Conservation (phyloP, 1,140 invertebrate genomes). For the Pseudomyrmex gracilis region DNA sequence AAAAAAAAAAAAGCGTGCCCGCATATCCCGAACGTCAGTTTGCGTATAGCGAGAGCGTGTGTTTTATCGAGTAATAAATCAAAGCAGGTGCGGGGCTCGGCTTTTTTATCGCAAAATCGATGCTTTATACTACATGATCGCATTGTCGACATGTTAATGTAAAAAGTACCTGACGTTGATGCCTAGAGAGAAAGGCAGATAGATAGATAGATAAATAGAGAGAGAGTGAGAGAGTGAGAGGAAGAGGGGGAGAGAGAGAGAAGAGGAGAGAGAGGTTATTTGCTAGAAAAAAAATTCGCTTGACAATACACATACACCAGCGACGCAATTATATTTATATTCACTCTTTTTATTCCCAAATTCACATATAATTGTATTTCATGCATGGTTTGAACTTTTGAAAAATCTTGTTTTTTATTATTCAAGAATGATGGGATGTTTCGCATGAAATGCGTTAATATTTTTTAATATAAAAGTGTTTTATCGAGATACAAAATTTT, state of each 20-base stretch:
- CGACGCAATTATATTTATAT: no score
- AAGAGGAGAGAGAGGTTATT: no score
- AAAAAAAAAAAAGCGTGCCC: slow-evolving; percentile 38
- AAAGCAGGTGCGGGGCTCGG: slow-evolving; percentile 31
- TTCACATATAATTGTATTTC: slow-evolving; percentile 19
- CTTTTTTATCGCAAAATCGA: slow-evolving; percentile 56
- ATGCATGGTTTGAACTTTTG: not conserved
- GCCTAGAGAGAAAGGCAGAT: no score
- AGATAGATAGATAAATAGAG: no score
- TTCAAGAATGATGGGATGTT: slow-evolving; percentile 1
- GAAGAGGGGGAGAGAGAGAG: no score
- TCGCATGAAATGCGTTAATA: slow-evolving; percentile 7
- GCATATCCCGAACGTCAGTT: slow-evolving; percentile 1
- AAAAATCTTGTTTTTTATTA: not conserved
- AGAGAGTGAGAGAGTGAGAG: no score
- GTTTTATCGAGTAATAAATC: slow-evolving; percentile 59
- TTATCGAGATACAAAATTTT: no score
- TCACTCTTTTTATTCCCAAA: not conserved
- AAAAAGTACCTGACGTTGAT: not conserved
- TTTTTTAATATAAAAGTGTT: slow-evolving; percentile 27
- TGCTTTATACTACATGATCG: slow-evolving; percentile 44
- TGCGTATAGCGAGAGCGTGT: slow-evolving; percentile 23
- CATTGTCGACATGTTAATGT: slow-evolving; percentile 27
- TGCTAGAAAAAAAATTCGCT: no score
- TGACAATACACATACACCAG: no score